These are phyloP conservation scores for Nannobrachium achirus DNA, from an alignment of 2,113 vertebrate genomes.

Conservation along the genomic window DNA sequence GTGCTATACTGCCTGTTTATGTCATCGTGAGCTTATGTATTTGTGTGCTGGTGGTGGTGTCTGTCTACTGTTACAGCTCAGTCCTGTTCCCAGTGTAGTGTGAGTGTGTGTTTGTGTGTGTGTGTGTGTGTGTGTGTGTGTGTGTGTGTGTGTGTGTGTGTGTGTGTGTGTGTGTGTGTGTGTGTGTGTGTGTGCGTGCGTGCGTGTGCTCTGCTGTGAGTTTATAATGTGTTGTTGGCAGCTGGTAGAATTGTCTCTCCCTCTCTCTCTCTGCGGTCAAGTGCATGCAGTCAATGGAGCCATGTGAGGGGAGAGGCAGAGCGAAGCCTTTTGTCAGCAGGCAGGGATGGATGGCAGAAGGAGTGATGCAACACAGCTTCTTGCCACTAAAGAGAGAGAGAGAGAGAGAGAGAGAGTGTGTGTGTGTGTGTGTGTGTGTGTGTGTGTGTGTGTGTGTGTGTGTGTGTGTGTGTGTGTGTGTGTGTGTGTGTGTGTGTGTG, in stretches of 20 bases:
- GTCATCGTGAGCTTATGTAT: not conserved
- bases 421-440: too few species aligned
- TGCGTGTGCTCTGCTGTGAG: too few species aligned
- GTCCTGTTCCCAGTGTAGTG: not conserved
- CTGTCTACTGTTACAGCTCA: not conserved
- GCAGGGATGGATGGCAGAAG: conserved; percentile 43
- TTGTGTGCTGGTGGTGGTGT: not conserved
- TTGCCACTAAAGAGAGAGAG: conserved; percentile 32
- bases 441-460: too few species aligned
- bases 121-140: too few species aligned
- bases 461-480: too few species aligned
- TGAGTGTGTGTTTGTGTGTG: too few species aligned
- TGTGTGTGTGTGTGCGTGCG: too few species aligned
- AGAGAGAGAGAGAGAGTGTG: conserved; percentile 7
- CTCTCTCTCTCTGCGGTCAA: conserved; percentile 23
- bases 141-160: too few species aligned
- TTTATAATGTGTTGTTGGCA: conserved; percentile 1
- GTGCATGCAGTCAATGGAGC: conserved; percentile 35
- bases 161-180: too few species aligned
- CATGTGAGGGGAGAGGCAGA: conserved; percentile 48
- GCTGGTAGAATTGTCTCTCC: not conserved
- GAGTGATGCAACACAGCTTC: conserved; percentile 67
- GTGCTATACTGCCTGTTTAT: not conserved
- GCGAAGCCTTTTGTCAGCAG: conserved; percentile 51
- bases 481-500: too few species aligned